Percentiles rank a stretch among this genome's conserved stretches.
Conservation (phyloP, 2,797 vertebrate species). For the Ctenopoma multispine region DNA sequence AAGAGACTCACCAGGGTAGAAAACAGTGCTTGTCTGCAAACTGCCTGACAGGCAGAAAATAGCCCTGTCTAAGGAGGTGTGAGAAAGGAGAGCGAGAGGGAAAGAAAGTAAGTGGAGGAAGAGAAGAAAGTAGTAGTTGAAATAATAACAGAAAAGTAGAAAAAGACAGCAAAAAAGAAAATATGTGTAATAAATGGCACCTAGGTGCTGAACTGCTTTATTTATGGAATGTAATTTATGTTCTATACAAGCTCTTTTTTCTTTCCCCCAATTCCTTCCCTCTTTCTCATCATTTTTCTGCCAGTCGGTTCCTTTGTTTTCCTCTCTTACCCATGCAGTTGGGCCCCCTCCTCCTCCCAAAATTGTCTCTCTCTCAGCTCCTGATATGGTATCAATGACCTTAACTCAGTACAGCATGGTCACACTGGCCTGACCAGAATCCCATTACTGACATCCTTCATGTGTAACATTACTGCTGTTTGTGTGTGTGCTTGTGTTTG, state of each 20-base stretch:
- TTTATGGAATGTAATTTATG: not conserved
- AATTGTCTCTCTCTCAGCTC: constrained; percentile 34
- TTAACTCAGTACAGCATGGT: constrained; percentile 73
- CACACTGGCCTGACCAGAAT: constrained; percentile 77
- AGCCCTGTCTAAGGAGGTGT: constrained; percentile 69
- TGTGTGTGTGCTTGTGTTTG: constrained; percentile 46
- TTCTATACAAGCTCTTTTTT: constrained; percentile 14
- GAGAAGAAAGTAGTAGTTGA: constrained; percentile 1
- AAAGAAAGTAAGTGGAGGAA: not conserved
- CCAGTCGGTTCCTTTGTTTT: constrained; percentile 55
- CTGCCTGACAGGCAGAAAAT: constrained; percentile 77
- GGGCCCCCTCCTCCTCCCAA: constrained; percentile 8
- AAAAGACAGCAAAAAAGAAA: constrained; percentile 16
- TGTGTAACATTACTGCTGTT: constrained; percentile 76
- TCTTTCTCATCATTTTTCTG: constrained; percentile 20
- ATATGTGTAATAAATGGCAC: constrained; percentile 60
- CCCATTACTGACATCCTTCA: constrained; percentile 82
- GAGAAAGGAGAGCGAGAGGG: constrained; percentile 10
- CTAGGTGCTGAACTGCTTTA: constrained; percentile 13
- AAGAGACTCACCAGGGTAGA: constrained; percentile 68
- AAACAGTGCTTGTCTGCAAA: constrained; percentile 75
- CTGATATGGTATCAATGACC: constrained; percentile 75
- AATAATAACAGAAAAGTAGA: constrained; percentile 9
- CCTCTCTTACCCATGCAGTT: constrained; percentile 31
- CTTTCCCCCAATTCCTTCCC: not conserved